Percentiles rank a stretch among this genome's conserved stretches.
Conservation (phyloP, 2,797 vertebrate genomes). For the Simalia tracyae region DNA sequence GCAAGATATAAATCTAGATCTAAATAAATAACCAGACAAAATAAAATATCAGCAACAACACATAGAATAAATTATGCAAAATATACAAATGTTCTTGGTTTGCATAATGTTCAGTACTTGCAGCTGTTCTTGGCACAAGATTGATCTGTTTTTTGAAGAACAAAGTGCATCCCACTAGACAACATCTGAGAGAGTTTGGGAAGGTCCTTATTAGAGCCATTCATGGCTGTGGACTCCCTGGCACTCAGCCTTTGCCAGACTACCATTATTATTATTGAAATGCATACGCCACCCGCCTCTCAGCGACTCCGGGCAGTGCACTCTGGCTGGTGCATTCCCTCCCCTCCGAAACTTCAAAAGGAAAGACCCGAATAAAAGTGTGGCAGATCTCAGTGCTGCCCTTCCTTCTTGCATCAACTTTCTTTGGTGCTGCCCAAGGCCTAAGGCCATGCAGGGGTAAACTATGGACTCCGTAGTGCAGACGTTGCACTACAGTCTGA, state of each 20-base stretch:
- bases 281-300: neutral
- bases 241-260: neutral
- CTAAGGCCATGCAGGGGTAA: constrained; percentile 2
- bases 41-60: neutral
- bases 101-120: neutral
- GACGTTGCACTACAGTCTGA: constrained; percentile 15
- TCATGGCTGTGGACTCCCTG: neutral
- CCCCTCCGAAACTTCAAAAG: rapidly evolving
- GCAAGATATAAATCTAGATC: neutral
- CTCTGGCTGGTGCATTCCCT: no score
- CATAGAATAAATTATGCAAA: neutral
- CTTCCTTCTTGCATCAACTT: neutral
- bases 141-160: neutral
- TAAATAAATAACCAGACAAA: constrained; percentile 3
- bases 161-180: no score
- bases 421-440: neutral
- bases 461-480: neutral
- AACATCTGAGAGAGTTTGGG: neutral
- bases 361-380: neutral
- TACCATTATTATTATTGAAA: neutral
- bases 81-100: neutral
- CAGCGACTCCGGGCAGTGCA: neutral
- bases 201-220: neutral
- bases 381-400: neutral
- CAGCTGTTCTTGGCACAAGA: neutral